Evolutionary conservation across 1,140 invertebrate species (phyloP).

Genomic region (Meloidogyne chitwoodi): DNA sequence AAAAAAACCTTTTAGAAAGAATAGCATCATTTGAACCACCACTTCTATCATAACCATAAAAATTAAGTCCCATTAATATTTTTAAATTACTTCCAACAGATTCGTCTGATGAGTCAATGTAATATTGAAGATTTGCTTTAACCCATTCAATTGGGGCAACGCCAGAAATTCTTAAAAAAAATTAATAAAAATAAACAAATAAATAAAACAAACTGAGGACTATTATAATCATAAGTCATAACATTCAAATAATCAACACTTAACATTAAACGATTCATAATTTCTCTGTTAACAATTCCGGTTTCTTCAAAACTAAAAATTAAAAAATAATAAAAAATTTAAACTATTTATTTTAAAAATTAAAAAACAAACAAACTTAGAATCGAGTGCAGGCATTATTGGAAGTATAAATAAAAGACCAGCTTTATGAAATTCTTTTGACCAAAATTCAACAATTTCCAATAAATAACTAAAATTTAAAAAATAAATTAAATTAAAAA

Average conservation of each 20-base stretch:
- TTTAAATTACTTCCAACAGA: neutral
- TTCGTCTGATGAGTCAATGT: conserved; percentile 10
- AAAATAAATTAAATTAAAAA: too few relatives aligned
- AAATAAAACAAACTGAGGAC: conserved; percentile 13
- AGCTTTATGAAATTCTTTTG: conserved; percentile 29
- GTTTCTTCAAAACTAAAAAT: conserved; percentile 34
- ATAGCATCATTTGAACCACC: conserved; percentile 18
- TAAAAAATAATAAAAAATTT: neutral
- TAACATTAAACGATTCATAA: conserved; percentile 14
- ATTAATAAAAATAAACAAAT: neutral
- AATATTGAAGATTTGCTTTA: conserved; percentile 29
- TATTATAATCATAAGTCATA: conserved; percentile 50
- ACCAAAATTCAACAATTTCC: conserved; percentile 33
- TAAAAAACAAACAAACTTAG: conserved; percentile 22
- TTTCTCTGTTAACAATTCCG: conserved; percentile 29
- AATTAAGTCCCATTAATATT: conserved; percentile 27
- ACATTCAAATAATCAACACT: conserved; percentile 41
- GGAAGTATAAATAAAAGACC: conserved; percentile 38
- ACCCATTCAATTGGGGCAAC: conserved; percentile 26
- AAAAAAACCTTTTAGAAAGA: conserved; percentile 19
- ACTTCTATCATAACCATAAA: conserved; percentile 26
- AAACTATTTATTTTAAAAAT: conserved; percentile 1
- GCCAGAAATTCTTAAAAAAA: conserved; percentile 17
- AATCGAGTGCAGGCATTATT: conserved; percentile 33
- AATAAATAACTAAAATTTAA: conserved; percentile 32